phyloP scores from a whole-genome alignment of 2,888 invertebrate genomes.

The Andricus curvator region DNA sequence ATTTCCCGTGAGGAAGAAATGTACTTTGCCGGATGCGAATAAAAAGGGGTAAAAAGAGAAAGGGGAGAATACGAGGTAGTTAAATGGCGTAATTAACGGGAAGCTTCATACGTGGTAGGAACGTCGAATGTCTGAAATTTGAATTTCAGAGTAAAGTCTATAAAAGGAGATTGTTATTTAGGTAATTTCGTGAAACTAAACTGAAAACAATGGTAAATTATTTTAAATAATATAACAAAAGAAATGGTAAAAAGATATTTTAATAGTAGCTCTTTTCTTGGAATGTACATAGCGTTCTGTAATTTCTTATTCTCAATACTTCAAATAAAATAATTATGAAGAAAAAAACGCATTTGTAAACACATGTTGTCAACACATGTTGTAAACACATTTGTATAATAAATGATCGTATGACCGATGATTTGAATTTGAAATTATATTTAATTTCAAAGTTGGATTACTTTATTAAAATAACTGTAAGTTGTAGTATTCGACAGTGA shows the following conservation, averaged over 20 bases:
- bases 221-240: too few species aligned
- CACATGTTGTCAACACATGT: too few species aligned
- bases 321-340: too few species aligned
- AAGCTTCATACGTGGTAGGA: constrained; percentile 15
- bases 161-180: neutral
- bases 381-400: too few species aligned
- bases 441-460: too few species aligned
- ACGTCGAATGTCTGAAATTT: constrained; percentile 35
- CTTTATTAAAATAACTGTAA: too few species aligned
- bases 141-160: constrained; percentile 4
- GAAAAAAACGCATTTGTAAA: too few species aligned
- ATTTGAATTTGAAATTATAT: too few species aligned
- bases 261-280: neutral
- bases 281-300: too few species aligned
- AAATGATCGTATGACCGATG: too few species aligned
- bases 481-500: too few species aligned
- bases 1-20: constrained; percentile 18
- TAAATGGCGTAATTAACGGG: constrained; percentile 22
- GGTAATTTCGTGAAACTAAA: neutral
- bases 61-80: neutral
- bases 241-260: neutral
- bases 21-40: constrained; percentile 8
- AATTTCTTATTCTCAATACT: too few species aligned
- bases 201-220: neutral
- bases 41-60: neutral